A percentile compares a stretch with the other conserved stretches of the same genome.
Evolutionary conservation across 1,140 invertebrate genomes (phyloP).

Genomic region (Oncopodura yosiiana): DNA sequence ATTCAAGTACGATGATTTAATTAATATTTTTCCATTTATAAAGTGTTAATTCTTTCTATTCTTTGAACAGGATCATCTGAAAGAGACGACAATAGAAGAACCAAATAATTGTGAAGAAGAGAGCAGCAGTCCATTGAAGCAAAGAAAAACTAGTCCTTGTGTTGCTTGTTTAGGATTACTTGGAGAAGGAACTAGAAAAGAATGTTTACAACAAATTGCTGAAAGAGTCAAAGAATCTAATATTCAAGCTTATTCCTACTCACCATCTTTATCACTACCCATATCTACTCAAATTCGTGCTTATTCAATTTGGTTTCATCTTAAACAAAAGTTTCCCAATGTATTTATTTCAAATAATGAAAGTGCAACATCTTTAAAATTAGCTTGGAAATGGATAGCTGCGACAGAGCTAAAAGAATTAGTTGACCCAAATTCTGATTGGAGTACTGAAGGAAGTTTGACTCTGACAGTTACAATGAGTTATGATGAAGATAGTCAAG

Average conservation of each 20-base stretch:
- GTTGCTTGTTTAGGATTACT: conserved; percentile 54
- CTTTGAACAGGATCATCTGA: not conserved
- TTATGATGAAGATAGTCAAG: conserved; percentile 46
- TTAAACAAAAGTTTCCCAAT: conserved; percentile 33
- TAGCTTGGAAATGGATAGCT: conserved; percentile 54
- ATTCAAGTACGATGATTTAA: too few relatives aligned
- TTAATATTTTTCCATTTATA: too few relatives aligned
- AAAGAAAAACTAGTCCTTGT: conserved; percentile 41
- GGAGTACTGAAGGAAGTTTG: conserved; percentile 44
- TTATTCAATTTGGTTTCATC: conserved; percentile 41
- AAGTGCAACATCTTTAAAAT: conserved; percentile 49
- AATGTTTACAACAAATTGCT: conserved; percentile 42
- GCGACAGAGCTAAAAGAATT: conserved; percentile 42
- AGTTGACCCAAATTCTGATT: conserved; percentile 42
- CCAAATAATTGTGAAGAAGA: not conserved
- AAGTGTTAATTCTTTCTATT: too few relatives aligned
- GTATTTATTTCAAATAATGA: conserved; percentile 31
- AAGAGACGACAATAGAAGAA: not conserved
- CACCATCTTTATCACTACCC: conserved; percentile 45
- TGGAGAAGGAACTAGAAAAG: conserved; percentile 43
- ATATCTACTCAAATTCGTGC: conserved; percentile 43
- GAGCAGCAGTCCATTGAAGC: conserved; percentile 14
- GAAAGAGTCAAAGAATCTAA: conserved; percentile 37
- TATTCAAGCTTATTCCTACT: conserved; percentile 44
- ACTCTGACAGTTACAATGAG: conserved; percentile 45